Evolutionary conservation across 2,888 invertebrate species (phyloP).

Genomic region (Stenichneumon culpator): DNA sequence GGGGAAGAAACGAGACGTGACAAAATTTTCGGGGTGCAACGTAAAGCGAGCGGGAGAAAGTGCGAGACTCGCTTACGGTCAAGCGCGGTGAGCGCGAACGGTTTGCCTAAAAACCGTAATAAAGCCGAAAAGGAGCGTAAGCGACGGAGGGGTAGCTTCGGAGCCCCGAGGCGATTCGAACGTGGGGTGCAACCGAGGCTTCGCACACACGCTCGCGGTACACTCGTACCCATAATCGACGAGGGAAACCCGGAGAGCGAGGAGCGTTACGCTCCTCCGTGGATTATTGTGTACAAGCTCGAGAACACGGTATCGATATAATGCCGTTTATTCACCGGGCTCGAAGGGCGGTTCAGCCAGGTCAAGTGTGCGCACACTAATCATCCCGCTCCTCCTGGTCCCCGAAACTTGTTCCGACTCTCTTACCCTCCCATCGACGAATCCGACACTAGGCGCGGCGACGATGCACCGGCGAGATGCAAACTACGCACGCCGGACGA

Average conservation of each 20-base stretch:
- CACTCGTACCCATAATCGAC: neutral
- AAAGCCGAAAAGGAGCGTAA: conserved; percentile 48
- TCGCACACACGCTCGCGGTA: neutral
- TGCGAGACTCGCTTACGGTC: conserved; percentile 63
- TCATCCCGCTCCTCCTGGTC: conserved; percentile 75
- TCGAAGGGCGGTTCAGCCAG: conserved; percentile 76
- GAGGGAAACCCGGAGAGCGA: conserved; percentile 18
- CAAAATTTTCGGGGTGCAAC: neutral
- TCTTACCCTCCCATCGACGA: conserved; percentile 12
- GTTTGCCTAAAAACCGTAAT: conserved; percentile 71
- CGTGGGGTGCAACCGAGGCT: conserved; percentile 47
- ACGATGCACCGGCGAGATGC: conserved; percentile 75
- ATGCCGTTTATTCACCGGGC: conserved; percentile 75
- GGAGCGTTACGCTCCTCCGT: conserved; percentile 34
- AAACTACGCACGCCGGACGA: conserved; percentile 74
- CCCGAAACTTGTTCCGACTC: conserved; percentile 27
- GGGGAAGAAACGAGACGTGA: neutral
- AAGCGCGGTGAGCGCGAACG: conserved; percentile 71
- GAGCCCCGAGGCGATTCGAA: conserved; percentile 39
- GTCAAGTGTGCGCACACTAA: conserved; percentile 84
- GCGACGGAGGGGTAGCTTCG: conserved; percentile 23
- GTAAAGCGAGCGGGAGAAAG: conserved; percentile 63
- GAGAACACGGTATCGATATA: conserved; percentile 79
- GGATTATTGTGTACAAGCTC: conserved; percentile 42
- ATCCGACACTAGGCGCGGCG: conserved; percentile 32